A percentile compares a stretch with the other conserved stretches of the same genome.
Conservation (phyloP, 92 coral and sea anemone genomes). For the Zoanthus gigantus region DNA sequence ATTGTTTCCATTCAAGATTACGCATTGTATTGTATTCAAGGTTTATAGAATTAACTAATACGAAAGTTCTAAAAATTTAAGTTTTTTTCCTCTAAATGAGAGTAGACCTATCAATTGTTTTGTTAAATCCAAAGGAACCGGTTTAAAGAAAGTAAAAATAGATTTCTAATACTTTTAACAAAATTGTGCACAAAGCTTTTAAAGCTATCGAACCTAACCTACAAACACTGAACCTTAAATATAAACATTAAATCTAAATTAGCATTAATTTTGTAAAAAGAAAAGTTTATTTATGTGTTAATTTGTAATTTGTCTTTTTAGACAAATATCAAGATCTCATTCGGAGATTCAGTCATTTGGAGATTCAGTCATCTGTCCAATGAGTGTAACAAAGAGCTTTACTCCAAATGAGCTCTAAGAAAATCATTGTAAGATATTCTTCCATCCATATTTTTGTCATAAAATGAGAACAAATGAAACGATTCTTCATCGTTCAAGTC, state of each 20-base stretch:
- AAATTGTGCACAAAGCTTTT: no score
- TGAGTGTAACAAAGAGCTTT: not conserved
- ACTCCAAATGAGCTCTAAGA: slow-evolving; percentile 90
- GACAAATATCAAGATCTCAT: not conserved
- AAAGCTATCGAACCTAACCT: no score
- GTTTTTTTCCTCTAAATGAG: no score
- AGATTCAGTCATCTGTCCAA: not conserved
- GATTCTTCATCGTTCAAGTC: slow-evolving; percentile 90
- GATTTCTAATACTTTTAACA: no score
- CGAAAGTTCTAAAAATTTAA: no score
- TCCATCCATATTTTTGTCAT: slow-evolving; percentile 92
- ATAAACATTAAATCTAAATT: not conserved
- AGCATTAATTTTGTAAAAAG: not conserved
- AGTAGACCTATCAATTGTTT: no score
- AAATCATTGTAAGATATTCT: slow-evolving; percentile 94
- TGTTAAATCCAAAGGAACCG: no score
- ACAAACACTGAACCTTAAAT: not conserved
- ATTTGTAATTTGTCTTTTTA: not conserved
- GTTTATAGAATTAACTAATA: no score
- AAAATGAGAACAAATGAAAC: slow-evolving; percentile 88
- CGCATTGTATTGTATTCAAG: no score
- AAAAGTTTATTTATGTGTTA: not conserved
- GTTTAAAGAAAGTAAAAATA: no score
- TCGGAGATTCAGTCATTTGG: not conserved
- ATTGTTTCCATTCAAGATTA: no score